These are phyloP conservation scores for Lysiphlebus fabarum DNA, from an alignment of 1,140 invertebrate species.

Conservation along the genomic window DNA sequence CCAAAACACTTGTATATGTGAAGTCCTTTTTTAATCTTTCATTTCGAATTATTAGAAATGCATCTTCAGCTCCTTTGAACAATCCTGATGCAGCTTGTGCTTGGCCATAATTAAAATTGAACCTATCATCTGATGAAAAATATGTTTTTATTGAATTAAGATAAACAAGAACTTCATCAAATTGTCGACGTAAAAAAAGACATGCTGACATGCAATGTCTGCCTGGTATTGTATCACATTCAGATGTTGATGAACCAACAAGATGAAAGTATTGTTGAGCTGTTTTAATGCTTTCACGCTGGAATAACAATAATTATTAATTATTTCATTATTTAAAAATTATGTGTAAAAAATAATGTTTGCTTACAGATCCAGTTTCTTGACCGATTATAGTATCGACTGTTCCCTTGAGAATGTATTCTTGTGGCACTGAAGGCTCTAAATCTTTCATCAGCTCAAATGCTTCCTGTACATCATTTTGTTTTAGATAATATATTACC, in stretches of 20 bases:
- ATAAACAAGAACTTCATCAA: slow-evolving; percentile 94
- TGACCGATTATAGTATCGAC: slow-evolving; percentile 92
- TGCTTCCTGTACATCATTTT: slow-evolving; percentile 87
- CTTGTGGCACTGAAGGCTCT: slow-evolving; percentile 89
- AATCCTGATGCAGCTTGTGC: slow-evolving; percentile 89
- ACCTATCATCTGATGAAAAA: slow-evolving; percentile 92
- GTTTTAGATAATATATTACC: slow-evolving; percentile 90
- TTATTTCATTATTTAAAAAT: too few species aligned
- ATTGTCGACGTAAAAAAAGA: slow-evolving; percentile 91
- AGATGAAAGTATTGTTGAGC: slow-evolving; percentile 96
- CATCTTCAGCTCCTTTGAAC: slow-evolving; percentile 93
- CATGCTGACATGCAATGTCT: slow-evolving; percentile 97
- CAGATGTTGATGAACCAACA: slow-evolving; percentile 91
- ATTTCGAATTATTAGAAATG: slow-evolving; percentile 81
- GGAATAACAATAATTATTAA: slow-evolving; percentile 33
- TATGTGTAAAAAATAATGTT: not conserved
- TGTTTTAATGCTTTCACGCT: slow-evolving; percentile 90
- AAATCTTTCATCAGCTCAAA: slow-evolving; percentile 88
- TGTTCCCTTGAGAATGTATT: slow-evolving; percentile 95
- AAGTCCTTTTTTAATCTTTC: slow-evolving; percentile 82
- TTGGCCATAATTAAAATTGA: slow-evolving; percentile 97
- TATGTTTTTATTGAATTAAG: slow-evolving; percentile 96
- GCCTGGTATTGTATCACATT: slow-evolving; percentile 92
- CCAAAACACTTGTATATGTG: slow-evolving; percentile 83
- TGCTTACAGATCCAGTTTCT: slow-evolving; percentile 79